A percentile compares a stretch with the other conserved stretches of the same genome.
These are phyloP conservation scores for Bombus fervidus DNA, from an alignment of 1,140 invertebrate genomes.

Conservation along the genomic window DNA sequence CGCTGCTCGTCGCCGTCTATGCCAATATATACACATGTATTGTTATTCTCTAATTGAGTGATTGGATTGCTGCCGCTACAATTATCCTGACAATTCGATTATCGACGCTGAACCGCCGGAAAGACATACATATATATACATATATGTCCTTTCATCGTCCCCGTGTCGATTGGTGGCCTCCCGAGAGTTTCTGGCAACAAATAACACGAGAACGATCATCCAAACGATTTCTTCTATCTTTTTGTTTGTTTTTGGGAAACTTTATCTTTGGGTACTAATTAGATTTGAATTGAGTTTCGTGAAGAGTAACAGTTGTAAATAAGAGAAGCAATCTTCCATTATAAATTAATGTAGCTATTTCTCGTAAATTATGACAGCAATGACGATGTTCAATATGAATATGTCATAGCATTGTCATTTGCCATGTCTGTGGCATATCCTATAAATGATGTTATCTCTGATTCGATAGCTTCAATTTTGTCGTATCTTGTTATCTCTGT, in stretches of 20 bases:
- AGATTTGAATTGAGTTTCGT: no score
- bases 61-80: slow-evolving; percentile 50
- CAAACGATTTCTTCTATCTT: not conserved
- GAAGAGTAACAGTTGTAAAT: no score
- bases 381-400: no score
- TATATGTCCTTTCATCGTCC: not conserved
- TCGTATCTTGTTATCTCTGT: no score
- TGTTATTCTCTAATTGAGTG: slow-evolving; percentile 62
- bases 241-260: not conserved
- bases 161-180: not conserved
- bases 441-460: no score
- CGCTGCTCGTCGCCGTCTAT: slow-evolving; percentile 30
- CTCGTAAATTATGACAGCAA: no score
- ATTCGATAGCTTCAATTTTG: no score
- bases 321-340: no score
- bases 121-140: not conserved
- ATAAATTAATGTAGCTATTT: no score
- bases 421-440: no score
- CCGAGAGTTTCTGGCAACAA: not conserved
- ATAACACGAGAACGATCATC: not conserved
- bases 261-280: no score
- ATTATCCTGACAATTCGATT: slow-evolving; percentile 41
- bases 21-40: slow-evolving; percentile 42
- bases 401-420: no score
- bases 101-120: not conserved